These are phyloP conservation scores for Leptopilina clavipes DNA, from an alignment of 1,140 invertebrate species.

Conservation along the genomic window DNA sequence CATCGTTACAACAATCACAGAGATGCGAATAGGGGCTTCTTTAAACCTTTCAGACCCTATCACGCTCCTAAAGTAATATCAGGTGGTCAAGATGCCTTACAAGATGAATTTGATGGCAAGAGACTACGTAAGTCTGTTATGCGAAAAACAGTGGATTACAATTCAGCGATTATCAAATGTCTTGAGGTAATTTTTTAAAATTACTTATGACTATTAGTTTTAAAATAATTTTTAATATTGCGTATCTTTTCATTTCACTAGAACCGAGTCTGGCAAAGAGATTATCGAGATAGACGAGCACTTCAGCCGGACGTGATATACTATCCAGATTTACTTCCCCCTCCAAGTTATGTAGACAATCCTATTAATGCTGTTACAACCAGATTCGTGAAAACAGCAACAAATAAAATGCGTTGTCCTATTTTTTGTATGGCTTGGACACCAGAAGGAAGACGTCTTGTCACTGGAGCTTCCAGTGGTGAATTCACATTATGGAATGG, in stretches of 20 bases:
- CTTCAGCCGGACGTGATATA: conserved; percentile 95
- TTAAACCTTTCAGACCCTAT: conserved; percentile 74
- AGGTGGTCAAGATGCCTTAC: conserved; percentile 68
- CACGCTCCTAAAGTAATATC: conserved; percentile 72
- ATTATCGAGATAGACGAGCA: conserved; percentile 88
- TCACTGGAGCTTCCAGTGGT: conserved; percentile 98
- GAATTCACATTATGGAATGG: conserved; percentile 99
- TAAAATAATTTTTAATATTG: not conserved
- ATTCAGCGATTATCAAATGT: conserved; percentile 94
- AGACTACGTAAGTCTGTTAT: conserved; percentile 96
- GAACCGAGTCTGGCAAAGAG: conserved; percentile 95
- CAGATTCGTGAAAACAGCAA: conserved; percentile 97
- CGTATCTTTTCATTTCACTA: conserved; percentile 65
- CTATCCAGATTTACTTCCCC: conserved; percentile 90
- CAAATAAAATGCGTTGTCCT: conserved; percentile 99
- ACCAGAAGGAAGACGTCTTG: conserved; percentile 96
- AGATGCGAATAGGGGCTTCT: conserved; percentile 69
- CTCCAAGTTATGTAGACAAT: conserved; percentile 92
- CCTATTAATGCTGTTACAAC: conserved; percentile 98
- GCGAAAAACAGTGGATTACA: conserved; percentile 98
- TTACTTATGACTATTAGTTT: not conserved
- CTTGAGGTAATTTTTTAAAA: conserved; percentile 81
- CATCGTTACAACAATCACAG: conserved; percentile 69
- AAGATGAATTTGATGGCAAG: conserved; percentile 96
- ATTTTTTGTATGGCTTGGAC: conserved; percentile 99